These are phyloP conservation scores for Stenodera caucasica DNA, from an alignment of 2,888 invertebrate species.

Conservation along the genomic window DNA sequence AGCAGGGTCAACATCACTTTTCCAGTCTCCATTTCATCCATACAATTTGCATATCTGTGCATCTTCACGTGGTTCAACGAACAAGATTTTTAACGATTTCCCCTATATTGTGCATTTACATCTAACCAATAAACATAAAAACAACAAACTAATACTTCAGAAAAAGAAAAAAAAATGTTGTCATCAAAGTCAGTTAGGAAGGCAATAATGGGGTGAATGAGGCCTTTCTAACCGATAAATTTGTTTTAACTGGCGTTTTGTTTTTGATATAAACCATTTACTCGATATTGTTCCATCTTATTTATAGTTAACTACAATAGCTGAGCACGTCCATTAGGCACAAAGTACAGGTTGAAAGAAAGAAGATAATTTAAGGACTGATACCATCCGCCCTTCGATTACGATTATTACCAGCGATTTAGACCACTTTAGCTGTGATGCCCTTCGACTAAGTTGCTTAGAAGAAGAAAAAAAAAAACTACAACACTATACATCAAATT, in stretches of 20 bases:
- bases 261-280: conserved; percentile 47
- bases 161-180: conserved; percentile 8
- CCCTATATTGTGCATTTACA: conserved; percentile 11
- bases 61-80: conserved; percentile 37
- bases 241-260: conserved; percentile 41
- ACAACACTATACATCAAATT: not conserved
- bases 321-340: conserved; percentile 47
- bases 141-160: conserved; percentile 1
- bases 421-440: conserved; percentile 47
- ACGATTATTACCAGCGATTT: conserved; percentile 49
- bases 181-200: too few relatives aligned
- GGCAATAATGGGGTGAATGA: too few relatives aligned
- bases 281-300: conserved; percentile 43
- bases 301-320: conserved; percentile 45
- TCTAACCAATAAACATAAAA: not conserved
- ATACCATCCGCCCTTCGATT: conserved; percentile 36
- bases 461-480: too few relatives aligned
- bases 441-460: too few relatives aligned
- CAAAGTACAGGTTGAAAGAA: conserved; percentile 39
- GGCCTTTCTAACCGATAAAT: conserved; percentile 35
- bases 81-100: conserved; percentile 28
- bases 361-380: conserved; percentile 43
- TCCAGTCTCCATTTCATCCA: conserved; percentile 20
- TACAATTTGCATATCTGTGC: conserved; percentile 33
- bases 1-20: conserved; percentile 21